Conservation (phyloP, 1,140 invertebrate genomes). For the Zophobas morio region DNA sequence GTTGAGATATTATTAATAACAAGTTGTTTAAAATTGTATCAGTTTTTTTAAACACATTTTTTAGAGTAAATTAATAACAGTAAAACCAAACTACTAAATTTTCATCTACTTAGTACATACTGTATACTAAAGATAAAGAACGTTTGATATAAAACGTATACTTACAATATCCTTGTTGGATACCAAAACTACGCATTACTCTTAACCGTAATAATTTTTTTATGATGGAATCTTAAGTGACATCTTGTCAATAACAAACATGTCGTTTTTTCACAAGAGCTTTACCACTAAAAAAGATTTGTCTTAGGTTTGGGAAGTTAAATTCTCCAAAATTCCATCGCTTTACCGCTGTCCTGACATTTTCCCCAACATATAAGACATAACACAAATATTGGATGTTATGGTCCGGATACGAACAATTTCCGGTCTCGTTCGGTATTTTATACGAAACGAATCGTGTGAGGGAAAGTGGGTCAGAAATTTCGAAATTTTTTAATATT, state of each 20-base stretch:
- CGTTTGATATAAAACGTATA: no score
- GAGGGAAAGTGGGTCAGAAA: background rate
- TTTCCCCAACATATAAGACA: background rate
- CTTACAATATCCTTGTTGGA: no score
- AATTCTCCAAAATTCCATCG: constrained; percentile 4
- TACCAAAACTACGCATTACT: no score
- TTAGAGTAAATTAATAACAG: no score
- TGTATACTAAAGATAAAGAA: no score
- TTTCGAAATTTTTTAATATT: constrained; percentile 24
- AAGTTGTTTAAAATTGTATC: no score
- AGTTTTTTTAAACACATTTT: no score
- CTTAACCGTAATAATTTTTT: no score
- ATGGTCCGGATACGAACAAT: background rate
- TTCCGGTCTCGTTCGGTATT: background rate
- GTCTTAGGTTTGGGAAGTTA: background rate
- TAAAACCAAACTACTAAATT: no score
- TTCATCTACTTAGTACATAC: no score
- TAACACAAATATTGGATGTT: constrained; percentile 6
- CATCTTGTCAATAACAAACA: background rate
- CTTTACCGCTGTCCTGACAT: background rate
- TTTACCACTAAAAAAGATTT: background rate
- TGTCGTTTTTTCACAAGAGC: background rate
- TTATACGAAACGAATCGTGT: background rate
- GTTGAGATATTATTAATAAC: no score
- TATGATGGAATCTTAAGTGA: background rate